Evolutionary conservation across 2,888 invertebrate species (phyloP).

Genomic region (Choreutis nemorana): DNA sequence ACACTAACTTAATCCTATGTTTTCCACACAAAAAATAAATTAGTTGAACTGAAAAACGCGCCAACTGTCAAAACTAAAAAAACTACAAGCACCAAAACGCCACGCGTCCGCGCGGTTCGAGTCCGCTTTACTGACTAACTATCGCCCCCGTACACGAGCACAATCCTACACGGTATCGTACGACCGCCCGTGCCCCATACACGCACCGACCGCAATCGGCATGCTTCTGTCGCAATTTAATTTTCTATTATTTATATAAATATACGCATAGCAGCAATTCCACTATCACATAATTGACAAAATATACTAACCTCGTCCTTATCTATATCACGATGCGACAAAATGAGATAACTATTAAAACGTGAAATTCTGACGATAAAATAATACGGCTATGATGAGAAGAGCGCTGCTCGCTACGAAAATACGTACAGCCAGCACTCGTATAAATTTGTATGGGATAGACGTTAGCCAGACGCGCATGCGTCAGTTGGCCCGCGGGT

Average conservation of each 20-base stretch:
- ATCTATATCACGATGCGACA: conserved; percentile 59
- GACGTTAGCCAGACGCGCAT: conserved; percentile 62
- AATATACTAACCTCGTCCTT: conserved; percentile 44
- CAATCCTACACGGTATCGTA: conserved; percentile 20
- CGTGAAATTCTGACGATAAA: conserved; percentile 40
- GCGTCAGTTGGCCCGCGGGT: conserved; percentile 43
- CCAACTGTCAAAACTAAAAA: conserved; percentile 63
- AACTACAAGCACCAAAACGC: conserved; percentile 63
- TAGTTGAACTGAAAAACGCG: conserved; percentile 56
- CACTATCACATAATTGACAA: conserved; percentile 53
- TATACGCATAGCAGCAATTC: conserved; percentile 34
- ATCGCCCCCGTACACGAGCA: too few relatives aligned
- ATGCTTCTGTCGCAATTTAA: conserved; percentile 44
- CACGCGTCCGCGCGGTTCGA: conserved; percentile 58
- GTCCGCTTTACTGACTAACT: conserved; percentile 55
- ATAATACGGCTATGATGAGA: conserved; percentile 47
- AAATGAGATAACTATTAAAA: conserved; percentile 48
- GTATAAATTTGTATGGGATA: conserved; percentile 54
- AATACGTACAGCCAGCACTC: conserved; percentile 42
- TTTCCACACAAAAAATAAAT: conserved; percentile 53
- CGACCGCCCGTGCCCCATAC: conserved; percentile 29
- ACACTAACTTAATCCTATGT: conserved; percentile 63
- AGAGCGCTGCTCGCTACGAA: conserved; percentile 40
- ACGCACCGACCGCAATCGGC: conserved; percentile 19
- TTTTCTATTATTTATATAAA: conserved; percentile 51